phyloP scores from a whole-genome alignment of 2,797 vertebrate species.

The Vespertilio murinus region DNA sequence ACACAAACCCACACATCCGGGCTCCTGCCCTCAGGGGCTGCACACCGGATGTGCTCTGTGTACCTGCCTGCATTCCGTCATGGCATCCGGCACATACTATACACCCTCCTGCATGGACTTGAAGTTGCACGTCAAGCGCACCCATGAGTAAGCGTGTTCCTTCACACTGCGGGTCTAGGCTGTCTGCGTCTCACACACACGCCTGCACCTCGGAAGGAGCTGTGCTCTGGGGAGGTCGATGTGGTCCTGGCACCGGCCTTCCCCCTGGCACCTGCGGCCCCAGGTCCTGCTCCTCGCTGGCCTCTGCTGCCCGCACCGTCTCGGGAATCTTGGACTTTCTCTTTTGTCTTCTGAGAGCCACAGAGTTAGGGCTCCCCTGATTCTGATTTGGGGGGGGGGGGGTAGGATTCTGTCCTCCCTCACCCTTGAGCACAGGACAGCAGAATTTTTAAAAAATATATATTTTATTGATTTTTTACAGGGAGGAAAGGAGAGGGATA shows the following conservation, averaged over 20 bases:
- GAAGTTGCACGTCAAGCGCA: not conserved
- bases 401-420: not conserved
- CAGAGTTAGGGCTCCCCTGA: not conserved
- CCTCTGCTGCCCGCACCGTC: not conserved
- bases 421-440: not conserved
- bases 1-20: not conserved
- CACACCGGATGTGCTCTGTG: not conserved
- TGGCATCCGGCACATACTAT: not conserved
- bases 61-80: not conserved
- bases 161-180: not conserved
- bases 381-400: not conserved
- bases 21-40: not conserved
- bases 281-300: not conserved
- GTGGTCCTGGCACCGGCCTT: not conserved
- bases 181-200: not conserved
- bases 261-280: not conserved
- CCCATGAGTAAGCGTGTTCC: not conserved
- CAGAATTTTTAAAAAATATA: no score
- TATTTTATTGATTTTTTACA: no score
- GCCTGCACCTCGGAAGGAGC: not conserved
- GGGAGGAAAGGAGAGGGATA: no score
- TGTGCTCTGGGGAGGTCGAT: not conserved
- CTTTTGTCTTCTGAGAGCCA: not conserved
- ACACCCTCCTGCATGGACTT: not conserved
- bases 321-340: not conserved